Percentiles rank a stretch among this genome's conserved stretches.
phyloP scores from a whole-genome alignment of 2,113 vertebrate genomes.

The Varanus komodoensis region DNA sequence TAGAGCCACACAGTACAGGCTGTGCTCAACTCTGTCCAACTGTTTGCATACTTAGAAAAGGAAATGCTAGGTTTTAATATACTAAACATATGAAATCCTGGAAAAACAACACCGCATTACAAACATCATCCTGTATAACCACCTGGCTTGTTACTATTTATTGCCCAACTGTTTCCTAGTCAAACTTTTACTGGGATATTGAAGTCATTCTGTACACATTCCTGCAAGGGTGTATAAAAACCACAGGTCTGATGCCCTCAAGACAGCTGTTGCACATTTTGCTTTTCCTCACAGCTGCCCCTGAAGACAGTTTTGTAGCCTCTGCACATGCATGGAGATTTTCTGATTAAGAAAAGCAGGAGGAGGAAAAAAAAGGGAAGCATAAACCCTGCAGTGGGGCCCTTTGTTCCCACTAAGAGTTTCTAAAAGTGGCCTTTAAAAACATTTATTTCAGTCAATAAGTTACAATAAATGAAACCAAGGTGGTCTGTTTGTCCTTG shows the following conservation, averaged over 20 bases:
- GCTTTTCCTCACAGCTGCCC: not conserved
- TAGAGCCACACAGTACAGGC: too few relatives aligned
- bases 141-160: not conserved
- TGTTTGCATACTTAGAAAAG: too few relatives aligned
- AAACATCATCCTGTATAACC: not conserved
- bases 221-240: not conserved
- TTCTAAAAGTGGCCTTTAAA: not conserved
- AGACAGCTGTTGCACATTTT: not conserved
- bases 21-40: too few relatives aligned
- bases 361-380: not conserved
- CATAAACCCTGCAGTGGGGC: too few relatives aligned
- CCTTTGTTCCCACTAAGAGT: too few relatives aligned
- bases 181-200: not conserved
- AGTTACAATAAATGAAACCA: conserved; percentile 29
- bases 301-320: not conserved
- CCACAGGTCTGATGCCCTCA: not conserved
- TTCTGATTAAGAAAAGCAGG: not conserved
- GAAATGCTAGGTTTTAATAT: too few relatives aligned
- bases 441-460: not conserved
- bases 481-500: not conserved
- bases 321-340: not conserved
- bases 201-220: conserved; percentile 20
- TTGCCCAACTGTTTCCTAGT: not conserved
- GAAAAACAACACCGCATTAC: too few relatives aligned
- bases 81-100: not conserved